Evolutionary conservation across 1,140 invertebrate species (phyloP).

Genomic region (Adelges cooleyi): DNA sequence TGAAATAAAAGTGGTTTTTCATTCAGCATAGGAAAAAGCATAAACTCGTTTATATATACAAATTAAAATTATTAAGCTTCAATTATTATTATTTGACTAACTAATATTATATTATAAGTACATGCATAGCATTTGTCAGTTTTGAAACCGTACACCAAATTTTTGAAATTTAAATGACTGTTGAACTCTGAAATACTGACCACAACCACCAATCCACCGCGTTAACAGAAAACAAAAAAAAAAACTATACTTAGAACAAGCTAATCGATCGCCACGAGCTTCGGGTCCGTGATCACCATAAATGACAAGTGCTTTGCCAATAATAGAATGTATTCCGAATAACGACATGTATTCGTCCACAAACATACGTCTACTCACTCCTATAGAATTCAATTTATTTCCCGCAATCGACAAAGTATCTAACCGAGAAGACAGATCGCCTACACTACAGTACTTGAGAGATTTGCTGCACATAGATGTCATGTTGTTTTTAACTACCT

Average conservation of each 20-base stretch:
- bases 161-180: too few species aligned
- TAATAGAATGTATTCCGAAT: slow-evolving; percentile 57
- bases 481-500: slow-evolving; percentile 26
- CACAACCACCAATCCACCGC: too few species aligned
- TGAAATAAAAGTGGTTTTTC: background rate
- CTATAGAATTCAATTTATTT: slow-evolving; percentile 48
- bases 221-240: too few species aligned
- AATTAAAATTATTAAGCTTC: too few species aligned
- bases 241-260: slow-evolving; percentile 67
- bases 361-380: slow-evolving; percentile 59
- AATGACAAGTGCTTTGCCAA: slow-evolving; percentile 75
- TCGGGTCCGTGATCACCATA: slow-evolving; percentile 78
- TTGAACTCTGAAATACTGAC: too few species aligned
- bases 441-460: slow-evolving; percentile 35
- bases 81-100: too few species aligned
- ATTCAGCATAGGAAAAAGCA: too few species aligned
- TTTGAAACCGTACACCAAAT: too few species aligned
- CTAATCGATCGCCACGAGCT: slow-evolving; percentile 72
- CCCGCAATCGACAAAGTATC: slow-evolving; percentile 62
- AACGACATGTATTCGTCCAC: slow-evolving; percentile 68
- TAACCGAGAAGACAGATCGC: slow-evolving; percentile 49
- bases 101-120: too few species aligned
- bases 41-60: too few species aligned
- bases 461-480: slow-evolving; percentile 16
- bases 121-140: too few species aligned